Percentiles rank a stretch among this genome's conserved stretches.
phyloP scores from a whole-genome alignment of 2,797 vertebrate species.

The Morelia viridis region DNA sequence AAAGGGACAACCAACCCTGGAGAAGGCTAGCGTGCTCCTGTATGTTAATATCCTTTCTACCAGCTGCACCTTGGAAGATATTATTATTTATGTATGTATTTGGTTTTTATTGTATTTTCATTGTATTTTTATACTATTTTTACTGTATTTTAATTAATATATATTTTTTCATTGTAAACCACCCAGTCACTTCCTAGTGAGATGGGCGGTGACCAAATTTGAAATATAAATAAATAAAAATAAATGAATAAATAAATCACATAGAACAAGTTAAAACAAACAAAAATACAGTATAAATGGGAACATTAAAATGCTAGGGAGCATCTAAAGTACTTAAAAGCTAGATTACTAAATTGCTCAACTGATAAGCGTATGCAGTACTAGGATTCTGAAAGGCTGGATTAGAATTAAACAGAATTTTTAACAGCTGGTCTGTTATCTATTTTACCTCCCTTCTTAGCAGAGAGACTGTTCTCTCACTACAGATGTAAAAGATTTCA shows the following conservation, averaged over 20 bases:
- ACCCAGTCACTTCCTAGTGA: no score
- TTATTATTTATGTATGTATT: no score
- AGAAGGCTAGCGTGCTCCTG: no score
- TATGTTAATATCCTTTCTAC: no score
- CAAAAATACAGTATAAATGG: not conserved
- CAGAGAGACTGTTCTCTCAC: not conserved
- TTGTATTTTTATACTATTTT: no score
- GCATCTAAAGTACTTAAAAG: not conserved
- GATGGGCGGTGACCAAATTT: no score
- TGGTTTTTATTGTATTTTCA: no score
- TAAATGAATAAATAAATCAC: not conserved
- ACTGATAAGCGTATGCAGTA: not conserved
- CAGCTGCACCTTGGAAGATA: no score
- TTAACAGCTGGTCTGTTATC: not conserved
- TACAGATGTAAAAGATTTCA: not conserved
- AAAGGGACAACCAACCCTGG: no score
- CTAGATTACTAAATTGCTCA: not conserved
- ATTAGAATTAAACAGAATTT: not conserved
- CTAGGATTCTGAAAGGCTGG: not conserved
- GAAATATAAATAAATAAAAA: no score
- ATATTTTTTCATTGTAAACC: no score
- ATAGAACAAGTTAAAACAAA: not conserved
- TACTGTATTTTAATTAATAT: no score
- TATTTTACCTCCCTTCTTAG: not conserved
- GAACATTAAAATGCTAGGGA: not conserved